Percentiles rank a stretch among this genome's conserved stretches.
These are phyloP conservation scores for Hydractinia symbiolongicarpus DNA, from an alignment of 30 jellyfish, hydroid and myxozoan species.

Conservation along the genomic window DNA sequence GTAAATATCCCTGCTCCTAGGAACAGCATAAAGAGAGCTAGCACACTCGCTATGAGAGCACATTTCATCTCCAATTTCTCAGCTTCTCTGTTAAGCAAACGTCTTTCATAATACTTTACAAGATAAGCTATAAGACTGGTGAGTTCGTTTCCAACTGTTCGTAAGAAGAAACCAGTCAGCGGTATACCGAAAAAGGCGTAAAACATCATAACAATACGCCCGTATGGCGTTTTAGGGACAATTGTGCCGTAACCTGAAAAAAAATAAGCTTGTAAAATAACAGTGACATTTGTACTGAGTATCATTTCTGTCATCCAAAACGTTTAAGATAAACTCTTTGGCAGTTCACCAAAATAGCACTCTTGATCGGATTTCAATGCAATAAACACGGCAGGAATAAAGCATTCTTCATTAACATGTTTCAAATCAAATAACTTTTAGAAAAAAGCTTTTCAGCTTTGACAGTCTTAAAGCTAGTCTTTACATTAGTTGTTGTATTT, in stretches of 20 bases:
- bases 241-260: conserved; percentile 77
- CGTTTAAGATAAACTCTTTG: too few species aligned
- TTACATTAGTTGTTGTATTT: too few species aligned
- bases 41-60: conserved; percentile 54
- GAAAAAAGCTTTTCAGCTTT: too few species aligned
- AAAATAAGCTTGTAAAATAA: background rate
- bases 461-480: too few species aligned
- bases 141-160: conserved; percentile 86
- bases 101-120: conserved; percentile 56
- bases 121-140: conserved; percentile 47
- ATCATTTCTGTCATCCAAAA: too few species aligned
- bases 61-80: conserved; percentile 78
- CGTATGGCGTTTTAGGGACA: conserved; percentile 70
- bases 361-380: too few species aligned
- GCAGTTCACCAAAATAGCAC: too few species aligned
- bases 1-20: conserved; percentile 62
- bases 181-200: conserved; percentile 84
- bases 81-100: conserved; percentile 70
- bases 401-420: too few species aligned
- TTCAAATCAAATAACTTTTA: too few species aligned
- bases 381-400: too few species aligned
- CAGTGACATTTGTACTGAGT: too few species aligned
- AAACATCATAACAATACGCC: conserved; percentile 58
- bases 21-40: conserved; percentile 53
- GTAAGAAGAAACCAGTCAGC: conserved; percentile 75